phyloP scores from a whole-genome alignment of 2,888 invertebrate genomes.

The Ypsolopha scabrella region DNA sequence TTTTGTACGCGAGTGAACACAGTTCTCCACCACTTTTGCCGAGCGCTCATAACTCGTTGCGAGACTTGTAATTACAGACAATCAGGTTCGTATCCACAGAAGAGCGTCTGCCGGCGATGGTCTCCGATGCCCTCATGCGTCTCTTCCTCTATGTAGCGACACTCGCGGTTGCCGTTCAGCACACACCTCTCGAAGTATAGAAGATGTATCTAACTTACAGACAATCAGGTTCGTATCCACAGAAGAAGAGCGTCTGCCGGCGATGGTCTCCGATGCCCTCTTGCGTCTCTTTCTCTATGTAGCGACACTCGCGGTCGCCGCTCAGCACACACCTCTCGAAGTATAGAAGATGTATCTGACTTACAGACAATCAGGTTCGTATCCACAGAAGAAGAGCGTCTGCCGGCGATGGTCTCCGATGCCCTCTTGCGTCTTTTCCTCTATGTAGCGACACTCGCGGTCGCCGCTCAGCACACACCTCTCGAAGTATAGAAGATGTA shows the following conservation, averaged over 20 bases:
- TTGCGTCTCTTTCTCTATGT: background rate
- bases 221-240: background rate
- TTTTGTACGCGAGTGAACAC: too few relatives aligned
- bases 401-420: slow-evolving; percentile 90
- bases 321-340: background rate
- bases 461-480: slow-evolving; percentile 87
- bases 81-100: background rate
- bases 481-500: slow-evolving; percentile 79
- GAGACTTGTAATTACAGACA: too few relatives aligned
- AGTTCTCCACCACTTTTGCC: too few relatives aligned
- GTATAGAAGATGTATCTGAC: background rate
- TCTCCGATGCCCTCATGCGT: background rate
- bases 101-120: too few relatives aligned
- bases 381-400: slow-evolving; percentile 93
- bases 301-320: too few relatives aligned
- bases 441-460: slow-evolving; percentile 83
- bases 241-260: too few relatives aligned
- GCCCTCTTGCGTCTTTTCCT: slow-evolving; percentile 87
- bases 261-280: background rate
- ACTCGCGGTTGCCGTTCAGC: too few relatives aligned
- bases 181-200: background rate
- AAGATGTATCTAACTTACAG: too few relatives aligned
- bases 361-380: slow-evolving; percentile 86
- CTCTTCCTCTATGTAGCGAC: background rate
- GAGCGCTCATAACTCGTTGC: too few relatives aligned